Evolutionary conservation across 1,140 invertebrate species (phyloP).

Genomic region (Asbolus verrucosus): DNA sequence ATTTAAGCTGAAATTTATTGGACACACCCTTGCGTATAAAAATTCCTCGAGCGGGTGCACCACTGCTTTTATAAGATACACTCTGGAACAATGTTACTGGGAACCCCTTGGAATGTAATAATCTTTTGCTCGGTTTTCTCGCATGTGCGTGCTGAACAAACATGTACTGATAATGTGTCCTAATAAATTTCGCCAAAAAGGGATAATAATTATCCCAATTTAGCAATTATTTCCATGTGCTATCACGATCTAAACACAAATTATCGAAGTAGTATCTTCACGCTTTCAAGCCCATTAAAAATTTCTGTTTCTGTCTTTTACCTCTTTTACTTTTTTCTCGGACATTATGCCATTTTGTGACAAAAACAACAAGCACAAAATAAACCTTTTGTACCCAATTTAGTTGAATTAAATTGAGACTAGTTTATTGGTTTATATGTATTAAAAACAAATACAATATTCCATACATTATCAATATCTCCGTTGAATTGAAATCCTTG

Average conservation of each 20-base stretch:
- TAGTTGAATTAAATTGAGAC: too few species aligned
- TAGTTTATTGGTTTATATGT: too few species aligned
- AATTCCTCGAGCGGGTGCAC: constrained; percentile 25
- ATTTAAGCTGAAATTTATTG: constrained; percentile 38
- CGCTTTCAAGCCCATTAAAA: too few species aligned
- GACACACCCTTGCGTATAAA: constrained; percentile 35
- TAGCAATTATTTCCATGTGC: constrained; percentile 2
- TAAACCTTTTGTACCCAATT: too few species aligned
- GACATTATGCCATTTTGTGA: too few species aligned
- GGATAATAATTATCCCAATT: constrained; percentile 23
- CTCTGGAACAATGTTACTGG: constrained; percentile 19
- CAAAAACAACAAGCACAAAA: too few species aligned
- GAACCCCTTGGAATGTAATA: constrained; percentile 31
- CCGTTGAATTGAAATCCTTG: too few species aligned
- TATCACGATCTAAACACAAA: not conserved
- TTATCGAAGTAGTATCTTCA: not conserved
- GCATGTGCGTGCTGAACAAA: constrained; percentile 15
- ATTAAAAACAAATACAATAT: too few species aligned
- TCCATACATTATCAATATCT: too few species aligned
- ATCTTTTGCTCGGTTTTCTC: constrained; percentile 22
- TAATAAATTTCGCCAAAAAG: constrained; percentile 18
- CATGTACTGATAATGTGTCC: constrained; percentile 16
- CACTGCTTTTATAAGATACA: constrained; percentile 35
- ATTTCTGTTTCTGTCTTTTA: too few species aligned
- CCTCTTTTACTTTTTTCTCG: too few species aligned